Evolutionary conservation across 2,888 invertebrate species (phyloP), one percentile per base, ranked within the genome.

Genomic region (Agrochola lota): DNA sequence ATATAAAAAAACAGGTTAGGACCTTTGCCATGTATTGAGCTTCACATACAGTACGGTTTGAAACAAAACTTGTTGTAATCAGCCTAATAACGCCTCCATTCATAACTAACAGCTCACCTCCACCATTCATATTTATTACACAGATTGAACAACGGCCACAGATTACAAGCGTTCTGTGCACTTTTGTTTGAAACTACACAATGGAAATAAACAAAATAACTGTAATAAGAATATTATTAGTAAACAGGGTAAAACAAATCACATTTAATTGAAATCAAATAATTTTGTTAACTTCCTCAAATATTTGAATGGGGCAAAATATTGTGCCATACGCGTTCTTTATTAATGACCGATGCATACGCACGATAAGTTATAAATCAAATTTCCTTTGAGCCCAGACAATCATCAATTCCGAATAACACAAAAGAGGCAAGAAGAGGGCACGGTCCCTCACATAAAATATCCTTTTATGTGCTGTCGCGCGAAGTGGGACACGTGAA

Each of bases 381-480:
- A 43, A 72, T 80, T 26, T 80, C 55, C 9, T 75, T 57, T 52
- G 63, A 57, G 57, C 26, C 8, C n/a, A 12, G 26, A n/a, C 43
- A 71, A 76, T 74, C 74, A 72, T 84, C 74, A 80, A 76, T 78
- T 71, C 66, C 49, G 40, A 74, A 74, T 67, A 71, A 83, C 71
- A 73, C 84, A 67, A 78, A 59, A 77, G 57, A 55, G 64, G 66
- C 77, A 57, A 83, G 52, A 77, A 70, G 60, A 77, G 40, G 40
- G 64, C 64, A n/a, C 23, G 55, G 26, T 55, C 66, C 77, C 66
- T 76, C 40, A 20, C 49, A 82, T 77, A 62, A 77, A 71, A 82
- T 1, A 76, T 62, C 66, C 83, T 82, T 70, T n/a, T 64, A 64
- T 60, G 55, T 49, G 68, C 57, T 73, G 73, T 80, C 68, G 55